Evolutionary conservation across 2,113 vertebrate genomes (phyloP).

Genomic region (Mastomys coucha): DNA sequence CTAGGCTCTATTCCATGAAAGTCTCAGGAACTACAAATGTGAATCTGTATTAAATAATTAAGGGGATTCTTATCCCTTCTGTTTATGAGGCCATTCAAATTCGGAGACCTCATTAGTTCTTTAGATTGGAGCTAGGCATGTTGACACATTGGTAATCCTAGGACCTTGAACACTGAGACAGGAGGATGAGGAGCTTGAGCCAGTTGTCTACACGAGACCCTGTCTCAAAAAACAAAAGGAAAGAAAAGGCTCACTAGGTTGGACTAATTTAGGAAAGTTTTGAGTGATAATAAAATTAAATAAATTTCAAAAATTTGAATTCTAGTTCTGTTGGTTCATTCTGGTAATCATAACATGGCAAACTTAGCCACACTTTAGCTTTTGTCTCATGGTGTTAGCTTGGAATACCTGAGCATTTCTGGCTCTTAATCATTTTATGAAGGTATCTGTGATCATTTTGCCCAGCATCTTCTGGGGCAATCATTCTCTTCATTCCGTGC

Average conservation of each 20-base stretch:
- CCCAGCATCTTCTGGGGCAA: neutral
- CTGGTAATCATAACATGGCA: neutral
- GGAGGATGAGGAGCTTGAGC: neutral
- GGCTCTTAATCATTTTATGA: neutral
- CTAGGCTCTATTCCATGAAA: conserved; percentile 20
- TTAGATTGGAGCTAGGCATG: neutral
- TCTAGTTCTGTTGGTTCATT: conserved; percentile 40
- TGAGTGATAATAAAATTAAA: neutral
- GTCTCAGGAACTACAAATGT: conserved; percentile 46
- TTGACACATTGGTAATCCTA: neutral
- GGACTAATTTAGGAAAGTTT: neutral
- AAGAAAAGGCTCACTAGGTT: neutral
- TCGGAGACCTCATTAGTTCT: conserved; percentile 15
- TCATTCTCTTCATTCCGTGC: neutral
- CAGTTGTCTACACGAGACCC: neutral
- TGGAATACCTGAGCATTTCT: conserved; percentile 3
- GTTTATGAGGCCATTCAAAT: conserved; percentile 12
- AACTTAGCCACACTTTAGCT: neutral
- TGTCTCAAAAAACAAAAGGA: neutral
- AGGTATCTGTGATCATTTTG: neutral
- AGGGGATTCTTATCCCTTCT: conserved; percentile 13
- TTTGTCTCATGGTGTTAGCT: neutral
- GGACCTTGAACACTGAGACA: neutral
- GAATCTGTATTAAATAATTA: conserved; percentile 46
- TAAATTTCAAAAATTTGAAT: conserved; percentile 14